Base-by-base conservation (phyloP, 2,113 vertebrate genomes). In the Serilophus lunatus region DNA sequence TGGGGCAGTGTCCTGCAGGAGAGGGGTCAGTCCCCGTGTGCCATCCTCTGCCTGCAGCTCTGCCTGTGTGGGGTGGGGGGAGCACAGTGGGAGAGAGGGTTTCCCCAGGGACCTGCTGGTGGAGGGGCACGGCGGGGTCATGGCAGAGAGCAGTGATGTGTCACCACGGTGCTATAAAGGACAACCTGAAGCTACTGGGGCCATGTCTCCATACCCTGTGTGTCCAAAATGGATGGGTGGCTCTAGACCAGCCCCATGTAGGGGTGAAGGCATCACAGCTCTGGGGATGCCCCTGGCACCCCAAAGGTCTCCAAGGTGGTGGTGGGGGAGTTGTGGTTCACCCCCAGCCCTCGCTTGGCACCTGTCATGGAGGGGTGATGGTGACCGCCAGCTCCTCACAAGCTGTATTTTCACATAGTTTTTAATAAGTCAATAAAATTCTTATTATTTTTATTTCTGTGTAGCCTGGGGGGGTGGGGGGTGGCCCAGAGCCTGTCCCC, bases 371-470 rank as follows among this genome's bases (percentile, higher is more conserved):
- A 61, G 29, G 20, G 42, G 4, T 2, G 1, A 5, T 1, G 0
- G 45, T 74, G 76, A 10, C 29, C 28, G 36, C 25, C 66, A 56
- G 3, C 59, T 44, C 36, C 42, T 65, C 47, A 50, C 50, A n/a
- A 57, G 50, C 60, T 90, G 35, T 80, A 18, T 90, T 95, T 84
- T 86, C 83, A 59, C 20, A 20, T 44, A 29, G 56, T 75, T 95
- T 86, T 89, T 84, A 49, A n/a, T 38, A 88, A 74, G 25, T 59
- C 91, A 96, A 71, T 96, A 95, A 96, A 95, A 75, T 31, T 79
- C 13, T 19, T 61, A 49, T 38, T 93, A 63, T 95, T 92, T 95
- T 72, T 93, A 90, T 70, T 66, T 53, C 50, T 7, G 3, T 0
- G 9, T 36, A 15, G 29, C 18, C 7, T 22, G 8, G 26, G 13